Conservation (phyloP, 1,140 invertebrate species). For the Aphelenchoides fujianensis region DNA sequence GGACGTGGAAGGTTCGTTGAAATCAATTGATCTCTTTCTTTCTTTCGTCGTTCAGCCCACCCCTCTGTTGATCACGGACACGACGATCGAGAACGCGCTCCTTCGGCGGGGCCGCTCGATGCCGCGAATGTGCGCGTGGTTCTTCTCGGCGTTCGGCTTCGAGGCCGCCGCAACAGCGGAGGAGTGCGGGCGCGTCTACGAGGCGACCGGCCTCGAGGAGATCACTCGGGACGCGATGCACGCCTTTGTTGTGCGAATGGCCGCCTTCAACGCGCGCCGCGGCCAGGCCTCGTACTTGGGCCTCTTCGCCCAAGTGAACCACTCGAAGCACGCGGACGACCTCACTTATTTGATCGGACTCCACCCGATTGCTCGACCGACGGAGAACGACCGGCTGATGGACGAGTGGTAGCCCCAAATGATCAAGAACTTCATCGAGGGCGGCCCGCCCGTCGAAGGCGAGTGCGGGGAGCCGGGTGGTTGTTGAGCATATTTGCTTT, state of each 20-base stretch:
- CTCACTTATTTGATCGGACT: too few species aligned
- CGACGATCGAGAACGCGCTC: constrained; percentile 14
- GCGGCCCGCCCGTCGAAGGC: too few species aligned
- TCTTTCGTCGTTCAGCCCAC: constrained; percentile 14
- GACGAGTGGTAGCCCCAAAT: too few species aligned
- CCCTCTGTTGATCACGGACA: constrained; percentile 22
- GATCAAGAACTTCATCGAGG: too few species aligned
- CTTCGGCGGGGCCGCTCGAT: background rate
- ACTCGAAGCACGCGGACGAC: constrained; percentile 33
- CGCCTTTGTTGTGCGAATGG: constrained; percentile 26
- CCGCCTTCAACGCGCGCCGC: constrained; percentile 26
- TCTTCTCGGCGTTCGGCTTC: constrained; percentile 15
- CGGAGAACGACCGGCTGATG: too few species aligned
- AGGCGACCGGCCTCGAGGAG: background rate
- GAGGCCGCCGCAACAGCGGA: background rate
- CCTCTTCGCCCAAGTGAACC: constrained; percentile 28
- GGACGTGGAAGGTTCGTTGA: too few species aligned
- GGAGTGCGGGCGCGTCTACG: background rate
- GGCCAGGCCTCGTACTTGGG: constrained; percentile 26
- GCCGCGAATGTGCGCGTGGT: constrained; percentile 15
- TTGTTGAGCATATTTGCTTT: too few species aligned
- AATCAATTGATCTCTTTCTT: too few species aligned
- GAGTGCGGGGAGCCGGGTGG: too few species aligned
- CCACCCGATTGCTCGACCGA: too few species aligned
- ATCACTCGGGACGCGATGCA: constrained; percentile 33